These are phyloP conservation scores for Tyto alba DNA, from an alignment of 2,113 vertebrate genomes.

Conservation along the genomic window DNA sequence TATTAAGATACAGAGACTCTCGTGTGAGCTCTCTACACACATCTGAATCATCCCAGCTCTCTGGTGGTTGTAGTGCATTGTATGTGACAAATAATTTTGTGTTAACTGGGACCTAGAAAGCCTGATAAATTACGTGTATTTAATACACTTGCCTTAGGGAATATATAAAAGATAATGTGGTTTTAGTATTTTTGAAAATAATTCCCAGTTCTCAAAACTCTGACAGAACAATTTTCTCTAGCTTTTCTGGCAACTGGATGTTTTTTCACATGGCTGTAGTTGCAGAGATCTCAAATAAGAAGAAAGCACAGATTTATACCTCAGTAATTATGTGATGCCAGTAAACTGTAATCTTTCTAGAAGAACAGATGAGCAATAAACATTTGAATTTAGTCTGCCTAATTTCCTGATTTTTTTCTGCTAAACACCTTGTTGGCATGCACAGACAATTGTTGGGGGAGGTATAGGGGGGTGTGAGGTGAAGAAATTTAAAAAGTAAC, in stretches of 20 bases:
- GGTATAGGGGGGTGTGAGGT: too few species aligned
- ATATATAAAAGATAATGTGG: neutral
- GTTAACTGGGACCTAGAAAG: neutral
- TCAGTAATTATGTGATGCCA: neutral
- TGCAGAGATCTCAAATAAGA: neutral
- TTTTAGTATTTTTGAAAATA: neutral
- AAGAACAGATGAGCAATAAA: neutral
- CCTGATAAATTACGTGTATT: slow-evolving; percentile 28
- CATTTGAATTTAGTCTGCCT: neutral
- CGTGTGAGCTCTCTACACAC: neutral
- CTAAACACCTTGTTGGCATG: neutral
- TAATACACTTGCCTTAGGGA: neutral
- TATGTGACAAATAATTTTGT: neutral
- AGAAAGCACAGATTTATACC: neutral
- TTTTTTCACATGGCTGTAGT: neutral
- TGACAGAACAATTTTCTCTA: neutral
- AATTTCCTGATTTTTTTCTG: neutral
- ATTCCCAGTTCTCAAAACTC: neutral
- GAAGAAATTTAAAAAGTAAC: too few species aligned
- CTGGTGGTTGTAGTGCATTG: neutral
- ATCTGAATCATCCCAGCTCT: neutral
- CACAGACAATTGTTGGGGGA: neutral
- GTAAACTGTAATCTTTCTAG: neutral
- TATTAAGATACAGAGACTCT: neutral
- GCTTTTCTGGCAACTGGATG: neutral